Evolutionary conservation across 2,113 vertebrate genomes (phyloP), one percentile per base, ranked within the genome.

Genomic region (Ophiodon elongatus): DNA sequence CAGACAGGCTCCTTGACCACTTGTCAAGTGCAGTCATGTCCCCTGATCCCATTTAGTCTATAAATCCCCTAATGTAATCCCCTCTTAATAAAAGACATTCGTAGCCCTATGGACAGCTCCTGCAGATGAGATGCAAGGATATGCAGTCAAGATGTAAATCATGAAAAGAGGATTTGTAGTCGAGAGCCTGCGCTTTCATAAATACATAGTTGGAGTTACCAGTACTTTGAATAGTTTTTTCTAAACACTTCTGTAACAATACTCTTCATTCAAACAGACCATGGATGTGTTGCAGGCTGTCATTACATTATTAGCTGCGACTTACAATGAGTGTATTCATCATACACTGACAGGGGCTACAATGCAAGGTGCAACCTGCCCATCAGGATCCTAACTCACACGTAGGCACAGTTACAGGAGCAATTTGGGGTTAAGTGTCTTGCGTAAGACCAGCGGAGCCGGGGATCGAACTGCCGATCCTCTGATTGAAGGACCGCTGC

Each of bases 21-120:
- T 64, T 29, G 27, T 45, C 59, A 86, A n/a, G 29, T 59, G 13
- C 27, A 25, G 27, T 68, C 50, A 78, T 37, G n/a, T 25, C 19
- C 57, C 54, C n/a, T 2, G 21, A 25, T 50, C 33, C 50, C 52
- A 43, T 15, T 50, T 27, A 3, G 70, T 15, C 19, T n/a, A 56
- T 17, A 62, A 56, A 63, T 63, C 29, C 6, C 8, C 23, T 10
- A 17, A 35, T 10, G 2, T 37, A 23, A 33, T 33, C 19, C 60
- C 60, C 19, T 33, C 35, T 52, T 19, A 23, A 21, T 21, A 6
- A 43, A 10, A 39, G 23, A 41, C 5, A 41, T 21, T 39, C 52
- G 31, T n/a, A 33, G 14, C 45, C 23, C 11, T 9, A 31, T 57
- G n/a, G 39, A 54, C 59, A 27, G 68, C 39, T 19, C 10, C 37